Conservation (phyloP, 1,140 invertebrate genomes). For the Pygmarrhopalites habei region DNA sequence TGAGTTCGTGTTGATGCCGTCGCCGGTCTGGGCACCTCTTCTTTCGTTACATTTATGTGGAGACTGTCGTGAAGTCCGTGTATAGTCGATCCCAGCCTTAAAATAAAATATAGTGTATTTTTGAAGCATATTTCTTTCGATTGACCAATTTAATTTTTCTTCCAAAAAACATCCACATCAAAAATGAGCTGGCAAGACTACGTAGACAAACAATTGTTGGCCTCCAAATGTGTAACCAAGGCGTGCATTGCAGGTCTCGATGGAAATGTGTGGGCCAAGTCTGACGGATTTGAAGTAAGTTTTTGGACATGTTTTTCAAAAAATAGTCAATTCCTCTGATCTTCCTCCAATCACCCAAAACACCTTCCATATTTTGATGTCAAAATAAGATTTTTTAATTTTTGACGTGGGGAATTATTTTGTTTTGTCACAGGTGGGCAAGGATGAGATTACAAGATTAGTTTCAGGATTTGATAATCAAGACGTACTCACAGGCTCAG, state of each 20-base stretch:
- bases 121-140: no score
- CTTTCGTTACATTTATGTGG: not conserved
- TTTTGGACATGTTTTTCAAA: no score
- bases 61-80: not conserved
- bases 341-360: no score
- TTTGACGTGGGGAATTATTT: not conserved
- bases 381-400: not conserved
- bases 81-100: not conserved
- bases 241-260: slow-evolving; percentile 90
- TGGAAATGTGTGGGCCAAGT: slow-evolving; percentile 90
- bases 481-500: slow-evolving; percentile 71
- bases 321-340: no score
- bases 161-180: slow-evolving; percentile 40
- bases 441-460: slow-evolving; percentile 78
- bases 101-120: not conserved
- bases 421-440: slow-evolving; percentile 60
- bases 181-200: slow-evolving; percentile 96
- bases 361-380: no score
- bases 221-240: slow-evolving; percentile 83
- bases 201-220: slow-evolving; percentile 92
- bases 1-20: no score
- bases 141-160: not conserved
- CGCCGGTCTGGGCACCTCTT: no score
- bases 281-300: slow-evolving; percentile 85
- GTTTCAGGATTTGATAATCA: slow-evolving; percentile 78